A percentile compares a stretch with the other conserved stretches of the same genome.
Evolutionary conservation across 2,113 vertebrate genomes (phyloP).

Genomic region (Tragelaphus strepsiceros): DNA sequence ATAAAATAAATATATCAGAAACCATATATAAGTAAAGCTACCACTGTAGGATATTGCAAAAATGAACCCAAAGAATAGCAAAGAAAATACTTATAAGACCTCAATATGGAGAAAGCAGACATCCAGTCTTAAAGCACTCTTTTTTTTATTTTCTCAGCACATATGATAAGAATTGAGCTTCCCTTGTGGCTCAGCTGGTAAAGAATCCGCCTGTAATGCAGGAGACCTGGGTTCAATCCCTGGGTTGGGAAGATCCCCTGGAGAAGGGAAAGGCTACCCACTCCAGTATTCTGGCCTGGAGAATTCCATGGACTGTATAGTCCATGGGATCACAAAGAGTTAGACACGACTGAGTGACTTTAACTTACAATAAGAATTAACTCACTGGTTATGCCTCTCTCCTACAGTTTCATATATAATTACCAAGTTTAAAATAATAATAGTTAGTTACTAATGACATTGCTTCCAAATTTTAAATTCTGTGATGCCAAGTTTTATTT

Average conservation of each 20-base stretch:
- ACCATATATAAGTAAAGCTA: neutral
- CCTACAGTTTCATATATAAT: neutral
- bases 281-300: neutral
- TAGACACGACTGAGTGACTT: neutral
- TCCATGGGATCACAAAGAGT: neutral
- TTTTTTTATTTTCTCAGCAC: neutral
- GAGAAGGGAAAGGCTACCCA: neutral
- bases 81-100: neutral
- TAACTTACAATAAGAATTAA: neutral
- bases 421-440: neutral
- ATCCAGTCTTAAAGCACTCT: neutral
- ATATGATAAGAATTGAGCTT: neutral
- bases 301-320: neutral
- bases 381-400: accelerated
- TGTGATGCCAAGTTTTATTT: neutral
- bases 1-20: too few species aligned
- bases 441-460: neutral
- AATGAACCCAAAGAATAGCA: neutral
- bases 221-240: neutral
- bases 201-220: neutral
- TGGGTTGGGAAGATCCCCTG: neutral
- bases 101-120: neutral
- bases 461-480: neutral
- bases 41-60: neutral
- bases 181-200: neutral